These are phyloP conservation scores for Pterois miles DNA, from an alignment of 2,797 vertebrate species.

Conservation along the genomic window DNA sequence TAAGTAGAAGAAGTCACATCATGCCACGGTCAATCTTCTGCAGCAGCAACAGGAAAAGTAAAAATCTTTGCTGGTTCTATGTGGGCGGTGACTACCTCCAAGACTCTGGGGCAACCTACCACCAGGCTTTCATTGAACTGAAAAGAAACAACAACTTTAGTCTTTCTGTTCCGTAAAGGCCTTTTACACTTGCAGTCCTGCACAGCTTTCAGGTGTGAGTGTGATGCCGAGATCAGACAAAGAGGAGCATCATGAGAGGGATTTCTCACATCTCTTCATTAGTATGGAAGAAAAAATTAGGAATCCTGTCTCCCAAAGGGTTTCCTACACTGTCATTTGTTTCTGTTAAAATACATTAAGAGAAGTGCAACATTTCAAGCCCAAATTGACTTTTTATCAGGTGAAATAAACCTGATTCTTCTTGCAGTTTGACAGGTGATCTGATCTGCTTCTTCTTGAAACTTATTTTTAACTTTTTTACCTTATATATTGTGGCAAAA, in stretches of 20 bases:
- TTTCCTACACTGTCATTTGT: not conserved
- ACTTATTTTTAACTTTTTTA: not conserved
- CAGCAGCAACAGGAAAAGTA: not conserved
- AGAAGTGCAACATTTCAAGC: not conserved
- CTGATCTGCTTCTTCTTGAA: not conserved
- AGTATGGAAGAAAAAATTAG: not conserved
- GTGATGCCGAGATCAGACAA: not conserved
- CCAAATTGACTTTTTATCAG: not conserved
- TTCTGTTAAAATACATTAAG: not conserved
- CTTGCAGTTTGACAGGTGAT: not conserved
- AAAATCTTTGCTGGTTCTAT: not conserved
- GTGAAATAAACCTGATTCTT: not conserved
- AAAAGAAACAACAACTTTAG: slow-evolving; percentile 4
- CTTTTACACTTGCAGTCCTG: not conserved
- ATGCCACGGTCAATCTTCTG: not conserved
- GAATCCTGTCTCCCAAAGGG: not conserved
- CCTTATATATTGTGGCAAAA: too few species aligned
- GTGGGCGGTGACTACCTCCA: not conserved
- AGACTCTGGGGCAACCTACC: not conserved
- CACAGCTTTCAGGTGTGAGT: slow-evolving; percentile 7
- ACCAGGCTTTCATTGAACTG: slow-evolving; percentile 7
- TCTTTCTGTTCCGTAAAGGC: not conserved
- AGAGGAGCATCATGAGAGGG: not conserved
- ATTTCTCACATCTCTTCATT: not conserved
- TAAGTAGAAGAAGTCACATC: slow-evolving; percentile 20